Evolutionary conservation across 2,888 invertebrate genomes (phyloP), one percentile per base, ranked within the genome.

Genomic region (Tinea trinotella): DNA sequence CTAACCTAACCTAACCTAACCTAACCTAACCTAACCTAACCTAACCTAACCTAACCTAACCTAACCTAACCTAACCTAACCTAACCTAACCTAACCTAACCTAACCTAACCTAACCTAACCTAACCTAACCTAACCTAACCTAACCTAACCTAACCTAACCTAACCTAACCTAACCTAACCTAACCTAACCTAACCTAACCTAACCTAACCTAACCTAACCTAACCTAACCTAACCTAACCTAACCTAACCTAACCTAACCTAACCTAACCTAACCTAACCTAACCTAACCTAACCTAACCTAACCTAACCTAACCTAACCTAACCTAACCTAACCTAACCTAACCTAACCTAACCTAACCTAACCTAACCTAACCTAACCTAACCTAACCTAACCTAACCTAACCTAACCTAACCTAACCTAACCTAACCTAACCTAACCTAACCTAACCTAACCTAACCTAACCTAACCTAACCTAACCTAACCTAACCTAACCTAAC

Each of bases 61-160:
- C 54, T 55, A 55, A 55, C 54, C 54, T 46, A 46, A 46, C 46
- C 46, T 46, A 46, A 46, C 46, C 46, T 46, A 46, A 46, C 46
- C 46, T 46, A 46, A 46, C 46, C 46, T 46, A 46, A 46, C 46
- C 46, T 46, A 17, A 55, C 49, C 55, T 56, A 49, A 56, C 53
- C 54, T 34, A 24, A 35, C 30, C 56, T 49, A 50, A 56, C 19
- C 49, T 19, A 53, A 57, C 55, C 57, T 55, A 55, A 58, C 56
- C 58, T 57, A 57, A 58, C 56, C 57, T 56, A 56, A 57, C 57
- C 58, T 57, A 57, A 59, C 57, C 59, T 57, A 57, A 59, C 57
- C 59, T 57, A 57, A 59, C 57, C 59, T 57, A 57, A 59, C 57
- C 59, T 57, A 57, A 59, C 57, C 59, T 57, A 57, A 57, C 57